Evolutionary conservation across 2,113 vertebrate genomes (phyloP), one percentile per base, ranked within the genome.

Genomic region (Ranitomeya variabilis): DNA sequence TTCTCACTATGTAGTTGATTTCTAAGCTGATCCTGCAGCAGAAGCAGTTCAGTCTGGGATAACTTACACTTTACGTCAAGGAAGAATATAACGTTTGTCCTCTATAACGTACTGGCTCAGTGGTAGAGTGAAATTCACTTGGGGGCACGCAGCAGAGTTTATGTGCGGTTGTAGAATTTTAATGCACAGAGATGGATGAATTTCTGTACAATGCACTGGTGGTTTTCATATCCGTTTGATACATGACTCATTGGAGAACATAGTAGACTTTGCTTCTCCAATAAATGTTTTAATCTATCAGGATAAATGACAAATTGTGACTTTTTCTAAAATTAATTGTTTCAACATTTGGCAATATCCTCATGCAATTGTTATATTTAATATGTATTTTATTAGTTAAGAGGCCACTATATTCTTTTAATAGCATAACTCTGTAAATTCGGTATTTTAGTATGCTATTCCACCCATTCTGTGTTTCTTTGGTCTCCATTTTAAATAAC

Each of bases 1-100:
- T n/a, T 10, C 7, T 10, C 19, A n/a, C 55, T 9, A 37, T 26
- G 13, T 45, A 45, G 71, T 60, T 3, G 60, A 62, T 64, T 80
- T 89, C 55, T n/a, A n/a, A 64, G 45, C 60, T 86, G 86, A 85
- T 80, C 69, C 66, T 62, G 59, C 14, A 76, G 71, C 54, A 84
- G 82, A 76, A 80, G 16, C 23, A 85, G 74, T 84, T 60, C 54
- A 87, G 19, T 77, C 45, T 57, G 79, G 80, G 16, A 76, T 13
- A 69, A 66, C 55, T 87, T 85, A 14, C 16, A 4, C 60, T 81
- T 83, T 26, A 78, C 85, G 73, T 80, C 82, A 69, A 52, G 69
- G 15, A 18, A 59, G 31, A 60, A 45, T 31, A 19, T 21, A 31
- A 16, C 6, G 14, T 71, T 64, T 71, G 8, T 4, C n/a, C 8